These are phyloP conservation scores for Tinea trinotella DNA, from an alignment of 2,888 invertebrate species.

Conservation along the genomic window DNA sequence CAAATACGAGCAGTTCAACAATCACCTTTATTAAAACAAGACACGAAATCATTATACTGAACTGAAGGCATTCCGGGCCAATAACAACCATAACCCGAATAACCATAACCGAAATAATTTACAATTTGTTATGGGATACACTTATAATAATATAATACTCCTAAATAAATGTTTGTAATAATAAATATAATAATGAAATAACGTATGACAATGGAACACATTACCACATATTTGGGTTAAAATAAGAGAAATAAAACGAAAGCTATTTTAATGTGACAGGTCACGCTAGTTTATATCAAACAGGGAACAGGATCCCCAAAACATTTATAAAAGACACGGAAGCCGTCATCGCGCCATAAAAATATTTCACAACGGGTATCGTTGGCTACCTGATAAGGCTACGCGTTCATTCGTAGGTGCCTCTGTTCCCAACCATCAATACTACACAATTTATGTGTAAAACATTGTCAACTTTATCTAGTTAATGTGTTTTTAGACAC, in stretches of 20 bases:
- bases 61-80: background rate
- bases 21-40: slow-evolving; percentile 48
- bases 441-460: slow-evolving; percentile 45
- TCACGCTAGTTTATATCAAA: slow-evolving; percentile 27
- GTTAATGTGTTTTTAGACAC: slow-evolving; percentile 37
- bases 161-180: background rate
- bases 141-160: background rate
- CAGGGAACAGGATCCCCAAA: slow-evolving; percentile 47
- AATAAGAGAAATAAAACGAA: background rate
- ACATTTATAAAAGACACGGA: slow-evolving; percentile 44
- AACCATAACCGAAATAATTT: no score
- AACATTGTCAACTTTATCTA: slow-evolving; percentile 41
- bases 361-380: slow-evolving; percentile 59
- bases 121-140: background rate
- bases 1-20: slow-evolving; percentile 48
- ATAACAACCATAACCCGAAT: slow-evolving; percentile 30
- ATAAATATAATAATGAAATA: background rate
- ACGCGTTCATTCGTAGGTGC: slow-evolving; percentile 60
- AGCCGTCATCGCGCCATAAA: slow-evolving; percentile 56
- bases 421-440: slow-evolving; percentile 34
- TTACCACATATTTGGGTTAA: background rate
- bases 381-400: slow-evolving; percentile 65
- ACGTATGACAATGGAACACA: background rate
- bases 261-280: slow-evolving; percentile 11
- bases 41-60: slow-evolving; percentile 27